Conservation (phyloP, 2,888 invertebrate genomes). For the Spicauda simplicius region DNA sequence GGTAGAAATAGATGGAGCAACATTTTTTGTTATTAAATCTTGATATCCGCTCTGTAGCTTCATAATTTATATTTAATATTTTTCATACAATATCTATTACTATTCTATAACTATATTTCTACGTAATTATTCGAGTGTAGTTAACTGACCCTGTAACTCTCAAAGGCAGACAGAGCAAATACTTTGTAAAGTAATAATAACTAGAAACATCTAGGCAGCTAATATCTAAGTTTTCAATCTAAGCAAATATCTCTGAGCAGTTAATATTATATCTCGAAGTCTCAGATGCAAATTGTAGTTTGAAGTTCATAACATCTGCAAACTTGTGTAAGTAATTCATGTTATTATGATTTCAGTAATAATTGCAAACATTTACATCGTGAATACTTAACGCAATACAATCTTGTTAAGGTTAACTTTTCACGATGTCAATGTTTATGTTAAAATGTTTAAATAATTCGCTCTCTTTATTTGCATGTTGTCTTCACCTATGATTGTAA, state of each 20-base stretch:
- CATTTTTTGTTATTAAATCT: too few species aligned
- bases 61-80: too few species aligned
- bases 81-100: too few species aligned
- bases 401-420: not conserved
- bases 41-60: too few species aligned
- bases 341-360: not conserved
- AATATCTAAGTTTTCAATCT: not conserved
- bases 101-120: too few species aligned
- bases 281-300: not conserved
- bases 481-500: too few species aligned
- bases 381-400: not conserved
- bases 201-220: not conserved
- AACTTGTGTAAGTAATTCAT: not conserved
- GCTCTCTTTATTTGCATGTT: too few species aligned
- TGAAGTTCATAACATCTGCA: not conserved
- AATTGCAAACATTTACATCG: not conserved
- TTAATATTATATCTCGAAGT: not conserved
- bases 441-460: too few species aligned
- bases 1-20: too few species aligned
- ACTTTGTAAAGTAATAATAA: not conserved
- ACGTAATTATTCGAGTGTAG: too few species aligned
- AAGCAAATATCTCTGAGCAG: not conserved
- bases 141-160: not conserved
- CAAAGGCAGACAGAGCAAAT: not conserved
- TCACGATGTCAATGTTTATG: too few species aligned